Base-by-base conservation (phyloP, 2,888 invertebrate species). In the Pachydiplax longipennis region DNA sequence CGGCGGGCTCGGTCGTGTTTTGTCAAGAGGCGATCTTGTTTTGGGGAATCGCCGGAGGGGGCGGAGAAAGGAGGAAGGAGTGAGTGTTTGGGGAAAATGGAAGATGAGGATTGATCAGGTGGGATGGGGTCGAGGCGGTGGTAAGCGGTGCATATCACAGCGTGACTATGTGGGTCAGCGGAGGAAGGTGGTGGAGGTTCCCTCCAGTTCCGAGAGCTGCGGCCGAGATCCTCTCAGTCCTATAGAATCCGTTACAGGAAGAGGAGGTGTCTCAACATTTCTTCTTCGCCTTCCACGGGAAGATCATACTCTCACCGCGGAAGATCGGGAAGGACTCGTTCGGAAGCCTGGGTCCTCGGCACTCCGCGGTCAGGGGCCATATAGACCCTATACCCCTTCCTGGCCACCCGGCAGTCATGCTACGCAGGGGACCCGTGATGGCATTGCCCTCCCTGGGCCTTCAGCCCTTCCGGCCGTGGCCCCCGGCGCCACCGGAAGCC, bases 401-500 rank as follows among this genome's bases (percentile, higher is more conserved):
- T 25, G 35, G 31, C 37, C 87, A 61, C 10, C 87, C 87, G 6
- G 58, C 83, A 6, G 61, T 87, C 37, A 87, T 87, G 87, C 35
- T 87, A 1, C 87, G 87, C 65, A 58, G 87, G 18, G 87, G 87
- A 35, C 87, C 87, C n/a, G 87, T 87, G 35, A 13, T 87, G 37
- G 87, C 87, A 12, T 53, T 87, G 35, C 87, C 87, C 22, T 87
- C 87, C 58, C 87, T 87, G 87, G 87, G 87, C 22, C 87, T 87
- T 37, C 87, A 87, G 61, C 87, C 87, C 65, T 87, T 87, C 87
- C 58, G 87, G 58, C 87, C 87, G 31, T 87, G 87, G 87, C 87
- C 87, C 22, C 87, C 87, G 18, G 65, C 87, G 0, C 61, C 35
- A 5, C 61, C 4, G 35, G 83, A 83, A 40, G 44, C 37, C 0